Evolutionary conservation across 2,888 invertebrate species (phyloP).

Genomic region (Dynastes maya): DNA sequence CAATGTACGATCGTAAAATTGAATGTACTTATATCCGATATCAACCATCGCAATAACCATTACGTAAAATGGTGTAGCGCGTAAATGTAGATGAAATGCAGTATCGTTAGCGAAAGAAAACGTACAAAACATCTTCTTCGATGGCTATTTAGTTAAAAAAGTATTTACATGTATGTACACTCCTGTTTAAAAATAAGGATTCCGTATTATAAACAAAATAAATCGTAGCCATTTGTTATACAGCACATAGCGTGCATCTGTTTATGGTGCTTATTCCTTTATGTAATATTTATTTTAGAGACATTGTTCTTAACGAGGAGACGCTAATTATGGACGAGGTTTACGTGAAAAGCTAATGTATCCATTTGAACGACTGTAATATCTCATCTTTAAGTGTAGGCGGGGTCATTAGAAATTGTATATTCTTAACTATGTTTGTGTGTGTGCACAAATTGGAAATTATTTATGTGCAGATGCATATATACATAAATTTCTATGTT

Average conservation of each 20-base stretch:
- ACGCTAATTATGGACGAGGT: conserved; percentile 11
- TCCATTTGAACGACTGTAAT: conserved; percentile 10
- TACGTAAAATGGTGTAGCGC: conserved; percentile 11
- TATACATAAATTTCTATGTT: conserved; percentile 10
- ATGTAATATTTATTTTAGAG: conserved; percentile 17
- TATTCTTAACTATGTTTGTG: neutral
- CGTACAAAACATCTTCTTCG: conserved; percentile 6
- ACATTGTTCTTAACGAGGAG: conserved; percentile 24
- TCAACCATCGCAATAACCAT: conserved; percentile 18
- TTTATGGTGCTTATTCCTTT: neutral
- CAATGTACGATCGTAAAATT: conserved; percentile 8
- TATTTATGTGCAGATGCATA: neutral
- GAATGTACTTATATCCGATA: conserved; percentile 1
- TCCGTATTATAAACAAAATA: conserved; percentile 1
- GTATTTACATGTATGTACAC: neutral
- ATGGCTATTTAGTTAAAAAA: neutral
- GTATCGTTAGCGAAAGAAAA: conserved; percentile 13
- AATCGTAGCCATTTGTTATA: neutral
- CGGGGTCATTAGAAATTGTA: neutral
- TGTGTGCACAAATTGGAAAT: neutral
- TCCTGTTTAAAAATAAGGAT: neutral
- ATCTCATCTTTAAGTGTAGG: conserved; percentile 9
- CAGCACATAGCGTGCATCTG: neutral
- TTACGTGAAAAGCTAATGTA: conserved; percentile 4
- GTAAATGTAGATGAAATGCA: conserved; percentile 7